phyloP scores from a whole-genome alignment of 2,113 vertebrate species.

The Rhinogobius similis region DNA sequence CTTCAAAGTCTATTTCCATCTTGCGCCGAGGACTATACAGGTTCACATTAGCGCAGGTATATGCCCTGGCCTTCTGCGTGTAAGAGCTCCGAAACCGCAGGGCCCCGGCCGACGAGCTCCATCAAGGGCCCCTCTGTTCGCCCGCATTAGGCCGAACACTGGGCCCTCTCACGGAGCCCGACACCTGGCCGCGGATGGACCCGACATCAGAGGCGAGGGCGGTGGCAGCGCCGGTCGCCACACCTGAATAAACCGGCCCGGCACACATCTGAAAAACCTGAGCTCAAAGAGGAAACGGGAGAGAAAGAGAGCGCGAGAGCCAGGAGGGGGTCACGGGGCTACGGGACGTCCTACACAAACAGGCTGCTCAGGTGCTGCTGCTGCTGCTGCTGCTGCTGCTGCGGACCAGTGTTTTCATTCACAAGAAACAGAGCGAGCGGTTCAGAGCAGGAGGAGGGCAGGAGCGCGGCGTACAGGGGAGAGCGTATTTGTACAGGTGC shows the following conservation, averaged over 20 bases:
- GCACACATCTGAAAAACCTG: slow-evolving; percentile 64
- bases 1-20: slow-evolving; percentile 19
- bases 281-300: slow-evolving; percentile 21
- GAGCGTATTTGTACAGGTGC: slow-evolving; percentile 68
- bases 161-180: slow-evolving; percentile 58
- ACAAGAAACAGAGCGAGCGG: slow-evolving; percentile 26
- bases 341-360: slow-evolving; percentile 55
- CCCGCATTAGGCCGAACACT: slow-evolving; percentile 49
- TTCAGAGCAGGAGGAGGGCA: slow-evolving; percentile 22
- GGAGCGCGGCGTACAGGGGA: slow-evolving; percentile 11
- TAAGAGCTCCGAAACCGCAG: slow-evolving; percentile 59
- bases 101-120: slow-evolving; percentile 56
- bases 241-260: slow-evolving; percentile 71
- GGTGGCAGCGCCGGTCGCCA: slow-evolving; percentile 50
- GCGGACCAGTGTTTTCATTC: slow-evolving; percentile 63
- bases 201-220: slow-evolving; percentile 63
- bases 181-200: slow-evolving; percentile 66
- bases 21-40: slow-evolving; percentile 23
- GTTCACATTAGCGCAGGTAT: slow-evolving; percentile 37
- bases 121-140: slow-evolving; percentile 69
- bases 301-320: slow-evolving; percentile 1
- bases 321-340: slow-evolving; percentile 37
- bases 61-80: slow-evolving; percentile 45
- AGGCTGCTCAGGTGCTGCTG: slow-evolving; percentile 68
- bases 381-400: no score